Base-by-base conservation (phyloP, 2,113 vertebrate species). In the Puffinus mauretanicus region DNA sequence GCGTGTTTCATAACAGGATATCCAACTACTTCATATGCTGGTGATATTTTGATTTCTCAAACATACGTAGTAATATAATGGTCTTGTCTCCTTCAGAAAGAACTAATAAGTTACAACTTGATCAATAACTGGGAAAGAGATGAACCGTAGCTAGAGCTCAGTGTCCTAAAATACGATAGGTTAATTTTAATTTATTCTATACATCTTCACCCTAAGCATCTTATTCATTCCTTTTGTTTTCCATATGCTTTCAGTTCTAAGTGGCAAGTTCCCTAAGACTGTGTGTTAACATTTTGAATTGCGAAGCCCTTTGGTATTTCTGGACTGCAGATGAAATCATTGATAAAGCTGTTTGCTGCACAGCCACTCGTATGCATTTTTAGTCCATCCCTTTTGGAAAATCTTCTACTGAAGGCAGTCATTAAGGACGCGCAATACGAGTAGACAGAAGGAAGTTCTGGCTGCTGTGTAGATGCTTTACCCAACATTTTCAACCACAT, bases 1-100 rank as follows among this genome's bases (percentile, higher is more conserved):
- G 71, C 11, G 2, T 93, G 94, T 91, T 96, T 96, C 87, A 26
- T 96, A 97, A 95, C 94, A 93, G 89, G 89, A 83, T 95, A 95
- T 83, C 75, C 79, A 85, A 58, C 87, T 70, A 64, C 62, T 90
- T 91, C 77, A 14, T 81, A 71, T 94, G 91, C 64, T 95, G 87
- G 42, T 93, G 87, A 19, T 97, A 95, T 85, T 96, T 93, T 93
- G 81, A 87, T 96, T 94, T 95, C 58, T 91, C 78, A 82, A 52
- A 54, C 93, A 65, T 60, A 40, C 38, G 0, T 80, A 86, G 78
- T 71, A 91, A 67, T 82, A 27, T 44, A 91, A 76, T 47, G 67
- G 54, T 54, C 84, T 93, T 57, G 7, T 42, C 71, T 93, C 47
- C 64, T 93, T 91, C 67, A 36, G 66, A 73, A 93, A 66, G 67